Percentiles rank a stretch among this genome's conserved stretches.
These are phyloP conservation scores for Phaonia tiefii DNA, from an alignment of 2,888 invertebrate species.

Conservation along the genomic window DNA sequence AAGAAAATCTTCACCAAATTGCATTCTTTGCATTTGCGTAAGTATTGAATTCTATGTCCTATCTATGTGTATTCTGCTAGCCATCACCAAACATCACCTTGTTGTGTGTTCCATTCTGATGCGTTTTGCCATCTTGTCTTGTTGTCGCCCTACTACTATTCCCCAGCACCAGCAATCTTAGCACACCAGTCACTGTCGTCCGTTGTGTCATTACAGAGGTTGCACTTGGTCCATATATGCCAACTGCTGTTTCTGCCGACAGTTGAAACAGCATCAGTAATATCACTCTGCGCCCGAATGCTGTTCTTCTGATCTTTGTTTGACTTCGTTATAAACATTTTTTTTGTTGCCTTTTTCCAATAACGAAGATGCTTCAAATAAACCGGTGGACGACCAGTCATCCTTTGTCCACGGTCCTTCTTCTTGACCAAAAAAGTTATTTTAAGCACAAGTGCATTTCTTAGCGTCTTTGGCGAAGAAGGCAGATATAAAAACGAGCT, in stretches of 20 bases:
- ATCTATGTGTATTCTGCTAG: not conserved
- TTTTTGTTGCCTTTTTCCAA: conserved; percentile 9
- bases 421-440: conserved; percentile 45
- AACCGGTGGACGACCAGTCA: not conserved
- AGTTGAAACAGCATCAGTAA: conserved; percentile 64
- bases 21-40: conserved; percentile 54
- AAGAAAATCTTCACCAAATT: not conserved
- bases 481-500: not conserved
- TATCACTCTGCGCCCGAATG: conserved; percentile 45
- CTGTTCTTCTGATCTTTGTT: conserved; percentile 51
- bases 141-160: conserved; percentile 8
- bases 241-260: conserved; percentile 64
- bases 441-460: conserved; percentile 61
- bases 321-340: conserved; percentile 27
- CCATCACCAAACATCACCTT: conserved; percentile 18
- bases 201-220: no score
- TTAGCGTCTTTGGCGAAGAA: conserved; percentile 46
- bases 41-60: not conserved
- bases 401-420: conserved; percentile 15
- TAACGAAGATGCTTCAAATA: not conserved
- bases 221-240: conserved; percentile 62
- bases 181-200: conserved; percentile 62
- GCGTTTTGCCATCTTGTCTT: not conserved
- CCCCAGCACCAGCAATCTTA: conserved; percentile 17
- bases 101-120: conserved; percentile 57